Evolutionary conservation across 2,797 vertebrate species (phyloP).

Genomic region (Miichthys miiuy): DNA sequence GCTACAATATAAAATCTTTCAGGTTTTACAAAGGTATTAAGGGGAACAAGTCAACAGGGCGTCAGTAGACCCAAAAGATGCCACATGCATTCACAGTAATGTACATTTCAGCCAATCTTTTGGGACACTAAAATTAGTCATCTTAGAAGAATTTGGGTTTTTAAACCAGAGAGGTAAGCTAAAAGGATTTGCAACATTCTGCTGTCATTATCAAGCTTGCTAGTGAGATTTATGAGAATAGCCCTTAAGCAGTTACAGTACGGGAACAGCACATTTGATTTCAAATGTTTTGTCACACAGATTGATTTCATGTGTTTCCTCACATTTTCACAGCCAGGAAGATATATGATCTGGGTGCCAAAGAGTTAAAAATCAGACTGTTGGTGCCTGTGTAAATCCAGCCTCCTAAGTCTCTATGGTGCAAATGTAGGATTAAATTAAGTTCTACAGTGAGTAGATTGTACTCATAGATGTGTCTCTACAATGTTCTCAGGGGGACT

Average conservation of each 20-base stretch:
- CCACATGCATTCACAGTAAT: conserved; percentile 41
- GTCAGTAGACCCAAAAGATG: conserved; percentile 42
- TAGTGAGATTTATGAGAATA: conserved; percentile 20
- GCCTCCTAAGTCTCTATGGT: conserved; percentile 61
- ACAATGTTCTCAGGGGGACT: conserved; percentile 80
- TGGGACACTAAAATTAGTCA: conserved; percentile 14
- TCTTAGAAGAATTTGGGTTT: conserved; percentile 14
- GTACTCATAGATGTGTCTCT: conserved; percentile 58
- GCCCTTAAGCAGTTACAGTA: conserved; percentile 1
- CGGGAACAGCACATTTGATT: conserved; percentile 40
- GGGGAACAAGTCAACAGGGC: conserved; percentile 37
- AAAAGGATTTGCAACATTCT: conserved; percentile 42
- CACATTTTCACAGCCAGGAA: conserved; percentile 54
- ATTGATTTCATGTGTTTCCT: conserved; percentile 56
- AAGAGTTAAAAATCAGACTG: conserved; percentile 73
- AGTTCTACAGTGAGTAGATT: conserved; percentile 52
- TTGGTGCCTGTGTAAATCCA: conserved; percentile 72
- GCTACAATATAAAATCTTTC: conserved; percentile 67
- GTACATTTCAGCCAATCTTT: conserved; percentile 34
- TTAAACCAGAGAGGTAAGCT: conserved; percentile 49
- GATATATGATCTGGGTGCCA: conserved; percentile 73
- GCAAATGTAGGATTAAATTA: conserved; percentile 54
- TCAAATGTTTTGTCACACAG: conserved; percentile 52
- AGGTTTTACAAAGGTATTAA: conserved; percentile 53
- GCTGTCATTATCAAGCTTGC: conserved; percentile 21